These are phyloP conservation scores for Hycleus cichorii DNA, from an alignment of 1,140 invertebrate genomes.

Conservation along the genomic window DNA sequence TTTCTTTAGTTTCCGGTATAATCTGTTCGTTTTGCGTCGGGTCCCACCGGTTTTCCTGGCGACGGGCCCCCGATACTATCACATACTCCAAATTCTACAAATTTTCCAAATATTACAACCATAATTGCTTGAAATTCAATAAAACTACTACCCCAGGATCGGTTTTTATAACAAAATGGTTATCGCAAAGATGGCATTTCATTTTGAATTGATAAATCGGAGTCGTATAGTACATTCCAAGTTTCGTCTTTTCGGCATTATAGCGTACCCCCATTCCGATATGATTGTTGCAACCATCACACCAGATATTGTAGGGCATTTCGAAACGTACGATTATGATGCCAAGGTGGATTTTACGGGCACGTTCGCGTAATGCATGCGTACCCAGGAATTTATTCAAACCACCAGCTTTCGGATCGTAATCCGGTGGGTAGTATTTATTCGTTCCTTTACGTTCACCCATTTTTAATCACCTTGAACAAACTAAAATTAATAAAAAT, in stretches of 20 bases:
- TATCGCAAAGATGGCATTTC: constrained; percentile 98
- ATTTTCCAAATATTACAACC: constrained; percentile 20
- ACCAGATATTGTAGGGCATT: constrained; percentile 99
- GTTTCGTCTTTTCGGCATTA: constrained; percentile 98
- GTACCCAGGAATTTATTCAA: constrained; percentile 92
- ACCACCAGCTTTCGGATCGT: constrained; percentile 86
- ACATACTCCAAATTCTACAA: constrained; percentile 94
- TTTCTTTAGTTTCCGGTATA: constrained; percentile 82
- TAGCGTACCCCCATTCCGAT: constrained; percentile 99
- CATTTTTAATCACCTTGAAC: constrained; percentile 50
- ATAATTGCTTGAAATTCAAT: background rate
- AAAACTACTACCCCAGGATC: constrained; percentile 78
- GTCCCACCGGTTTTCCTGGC: constrained; percentile 98
- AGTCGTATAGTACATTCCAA: constrained; percentile 98
- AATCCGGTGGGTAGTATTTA: constrained; percentile 98
- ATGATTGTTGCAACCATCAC: constrained; percentile 94
- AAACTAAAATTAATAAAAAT: no score
- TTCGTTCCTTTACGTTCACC: constrained; percentile 98
- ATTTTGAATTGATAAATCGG: constrained; percentile 97
- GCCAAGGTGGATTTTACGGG: constrained; percentile 87
- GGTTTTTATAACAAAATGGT: constrained; percentile 98
- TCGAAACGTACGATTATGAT: constrained; percentile 99
- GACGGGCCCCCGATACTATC: constrained; percentile 85
- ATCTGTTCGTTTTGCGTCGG: constrained; percentile 93
- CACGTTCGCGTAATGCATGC: constrained; percentile 92